Evolutionary conservation across 1,140 invertebrate genomes (phyloP), one percentile per base, ranked within the genome.

Genomic region (Panagrolaimus sp.): DNA sequence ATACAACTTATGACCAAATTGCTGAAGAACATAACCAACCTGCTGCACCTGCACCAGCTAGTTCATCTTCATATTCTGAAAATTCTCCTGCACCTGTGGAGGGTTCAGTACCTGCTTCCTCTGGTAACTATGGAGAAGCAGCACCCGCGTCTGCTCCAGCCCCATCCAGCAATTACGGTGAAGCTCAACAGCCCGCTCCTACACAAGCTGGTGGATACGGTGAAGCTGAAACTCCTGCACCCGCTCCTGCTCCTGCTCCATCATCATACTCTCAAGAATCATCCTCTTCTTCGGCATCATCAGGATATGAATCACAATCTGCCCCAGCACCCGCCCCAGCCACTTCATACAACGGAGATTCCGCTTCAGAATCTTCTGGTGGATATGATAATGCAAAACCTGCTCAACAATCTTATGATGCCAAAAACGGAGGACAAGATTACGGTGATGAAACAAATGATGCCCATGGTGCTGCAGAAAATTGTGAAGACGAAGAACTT

Each of bases 401-500:
- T 38, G 32, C 32, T 38, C 26, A 43, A 15, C 68, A 38, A n/a
- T 17, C 45, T 44, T 28, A 69, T n/a, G 66, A 38, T 55, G 66
- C 66, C 21, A 47, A 17, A 28, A 69, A 28, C 38, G 68, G 64
- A 5, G 26, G 26, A 9, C n/a, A 44, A 28, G 69, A 77, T 48
- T 74, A 77, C 14, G 69, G 47, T 7, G 73, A 74, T 44, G 73
- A 74, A 48, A 65, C 24, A 14, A 75, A 70, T 24, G 38, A 76
- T 8, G 65, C 52, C n/a, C 26, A 28, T 17, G 68, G 58, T 26
- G 28, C 62, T 38, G 32, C 65, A 6, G 46, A 73, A 14, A 76
- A 76, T 52, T 77, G 76, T 43, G 76, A 77, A 26, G 76, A 77
- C 47, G 10, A 9, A n/a, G 76, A 77, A 15, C 45, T 77, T 48